Percentiles rank a stretch among this genome's conserved stretches.
Evolutionary conservation across 1,140 invertebrate species (phyloP).

Genomic region (Leptopilina boulardi): DNA sequence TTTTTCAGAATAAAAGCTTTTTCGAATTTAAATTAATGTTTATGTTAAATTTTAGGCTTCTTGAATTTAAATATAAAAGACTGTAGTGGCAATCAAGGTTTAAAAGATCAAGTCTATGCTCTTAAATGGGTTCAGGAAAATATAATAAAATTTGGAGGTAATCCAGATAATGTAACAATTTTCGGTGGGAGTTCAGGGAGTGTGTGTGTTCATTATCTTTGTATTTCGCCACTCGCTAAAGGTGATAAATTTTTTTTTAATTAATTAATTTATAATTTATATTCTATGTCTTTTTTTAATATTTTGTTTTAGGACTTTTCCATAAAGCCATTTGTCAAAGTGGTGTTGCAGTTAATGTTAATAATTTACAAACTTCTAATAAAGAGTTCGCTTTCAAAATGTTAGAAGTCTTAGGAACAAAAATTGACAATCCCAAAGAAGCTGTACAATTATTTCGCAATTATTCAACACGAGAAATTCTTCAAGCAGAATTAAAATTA

Average conservation of each 20-base stretch:
- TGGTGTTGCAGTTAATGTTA: slow-evolving; percentile 71
- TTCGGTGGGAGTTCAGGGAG: slow-evolving; percentile 75
- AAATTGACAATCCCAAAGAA: slow-evolving; percentile 67
- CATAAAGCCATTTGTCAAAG: slow-evolving; percentile 69
- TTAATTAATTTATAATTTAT: slow-evolving; percentile 4
- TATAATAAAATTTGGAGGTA: slow-evolving; percentile 73
- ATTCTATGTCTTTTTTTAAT: slow-evolving; percentile 32
- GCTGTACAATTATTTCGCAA: slow-evolving; percentile 70
- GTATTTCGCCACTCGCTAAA: slow-evolving; percentile 55
- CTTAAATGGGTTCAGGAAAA: slow-evolving; percentile 75
- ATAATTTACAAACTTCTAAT: slow-evolving; percentile 56
- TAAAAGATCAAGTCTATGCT: slow-evolving; percentile 74
- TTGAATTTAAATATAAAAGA: slow-evolving; percentile 36
- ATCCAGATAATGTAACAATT: slow-evolving; percentile 74
- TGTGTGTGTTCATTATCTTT: slow-evolving; percentile 58
- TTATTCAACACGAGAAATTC: slow-evolving; percentile 67
- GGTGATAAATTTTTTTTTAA: slow-evolving; percentile 34
- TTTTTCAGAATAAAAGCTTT: too few species aligned
- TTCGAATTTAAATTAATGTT: too few species aligned
- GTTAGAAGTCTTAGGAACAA: slow-evolving; percentile 71
- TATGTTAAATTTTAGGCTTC: slow-evolving; percentile 41
- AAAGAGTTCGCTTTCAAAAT: slow-evolving; percentile 69
- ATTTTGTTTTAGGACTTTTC: slow-evolving; percentile 60
- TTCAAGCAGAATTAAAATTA: slow-evolving; percentile 53
- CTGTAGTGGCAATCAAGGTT: slow-evolving; percentile 72